Evolutionary conservation across 2,888 invertebrate genomes (phyloP).

Genomic region (Noctuana brunneofusca): DNA sequence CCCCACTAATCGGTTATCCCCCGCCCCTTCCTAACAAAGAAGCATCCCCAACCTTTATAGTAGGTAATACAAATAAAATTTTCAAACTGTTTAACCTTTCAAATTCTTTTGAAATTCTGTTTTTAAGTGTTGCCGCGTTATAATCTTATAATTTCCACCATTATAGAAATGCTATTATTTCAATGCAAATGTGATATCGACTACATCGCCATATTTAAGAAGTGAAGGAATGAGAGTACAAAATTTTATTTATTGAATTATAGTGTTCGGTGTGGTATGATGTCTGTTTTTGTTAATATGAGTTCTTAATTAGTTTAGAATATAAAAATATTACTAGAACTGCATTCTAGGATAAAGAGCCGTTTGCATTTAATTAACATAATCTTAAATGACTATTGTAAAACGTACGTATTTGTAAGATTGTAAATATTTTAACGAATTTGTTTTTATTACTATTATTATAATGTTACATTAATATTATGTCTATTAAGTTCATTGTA

Average conservation of each 20-base stretch:
- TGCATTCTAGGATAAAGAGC: background rate
- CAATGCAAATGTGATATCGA: slow-evolving; percentile 55
- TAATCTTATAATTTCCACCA: slow-evolving; percentile 45
- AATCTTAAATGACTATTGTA: slow-evolving; percentile 16
- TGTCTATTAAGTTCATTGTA: slow-evolving; percentile 17
- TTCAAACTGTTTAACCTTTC: no score
- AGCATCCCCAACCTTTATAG: no score
- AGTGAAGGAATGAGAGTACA: slow-evolving; percentile 66
- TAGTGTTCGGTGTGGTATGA: slow-evolving; percentile 8
- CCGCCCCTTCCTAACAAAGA: no score
- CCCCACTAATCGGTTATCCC: no score
- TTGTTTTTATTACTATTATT: slow-evolving; percentile 28
- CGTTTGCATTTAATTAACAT: slow-evolving; percentile 28
- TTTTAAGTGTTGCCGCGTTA: slow-evolving; percentile 40
- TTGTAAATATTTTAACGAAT: slow-evolving; percentile 29
- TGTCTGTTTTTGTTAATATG: background rate
- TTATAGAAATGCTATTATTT: slow-evolving; percentile 43
- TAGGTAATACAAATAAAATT: no score
- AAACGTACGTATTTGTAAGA: slow-evolving; percentile 6
- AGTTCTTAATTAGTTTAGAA: background rate
- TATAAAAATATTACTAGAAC: background rate
- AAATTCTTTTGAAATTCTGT: background rate
- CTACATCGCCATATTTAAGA: slow-evolving; percentile 50
- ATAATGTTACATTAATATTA: slow-evolving; percentile 20
- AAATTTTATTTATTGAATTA: slow-evolving; percentile 52